These are phyloP conservation scores for Cyrtonyx montezumae DNA, from an alignment of 2,113 vertebrate genomes.

Conservation along the genomic window DNA sequence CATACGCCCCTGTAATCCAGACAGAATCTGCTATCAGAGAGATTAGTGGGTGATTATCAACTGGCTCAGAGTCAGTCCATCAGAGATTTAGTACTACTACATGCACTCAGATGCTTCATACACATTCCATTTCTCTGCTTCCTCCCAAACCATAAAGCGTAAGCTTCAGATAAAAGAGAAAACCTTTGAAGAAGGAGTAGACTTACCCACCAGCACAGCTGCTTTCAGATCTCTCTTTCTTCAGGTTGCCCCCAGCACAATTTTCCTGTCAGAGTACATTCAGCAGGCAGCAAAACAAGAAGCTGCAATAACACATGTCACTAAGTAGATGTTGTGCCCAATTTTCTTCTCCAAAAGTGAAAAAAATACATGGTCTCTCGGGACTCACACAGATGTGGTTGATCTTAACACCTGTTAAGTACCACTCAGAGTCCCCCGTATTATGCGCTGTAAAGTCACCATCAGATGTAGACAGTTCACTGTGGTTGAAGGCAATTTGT, in stretches of 20 bases:
- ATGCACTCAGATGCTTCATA: background rate
- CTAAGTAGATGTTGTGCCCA: accelerated
- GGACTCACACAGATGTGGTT: background rate
- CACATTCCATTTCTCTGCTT: background rate
- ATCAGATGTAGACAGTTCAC: accelerated
- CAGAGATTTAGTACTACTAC: background rate
- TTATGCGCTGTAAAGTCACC: background rate
- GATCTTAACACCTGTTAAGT: background rate
- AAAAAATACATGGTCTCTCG: accelerated
- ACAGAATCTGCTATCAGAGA: background rate
- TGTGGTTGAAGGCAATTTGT: accelerated
- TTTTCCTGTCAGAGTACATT: background rate
- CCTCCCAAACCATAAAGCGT: no score
- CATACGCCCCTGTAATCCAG: background rate
- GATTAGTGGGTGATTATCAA: background rate
- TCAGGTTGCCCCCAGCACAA: accelerated
- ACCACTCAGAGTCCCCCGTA: accelerated
- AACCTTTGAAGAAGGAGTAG: background rate
- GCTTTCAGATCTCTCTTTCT: background rate
- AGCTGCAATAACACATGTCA: background rate
- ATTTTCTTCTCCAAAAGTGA: background rate
- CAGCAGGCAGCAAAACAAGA: background rate
- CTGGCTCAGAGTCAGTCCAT: background rate
- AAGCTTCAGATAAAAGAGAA: background rate
- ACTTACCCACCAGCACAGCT: background rate